These are phyloP conservation scores for Potamarius usumacintae DNA, from an alignment of 2,113 vertebrate species.

Conservation along the genomic window DNA sequence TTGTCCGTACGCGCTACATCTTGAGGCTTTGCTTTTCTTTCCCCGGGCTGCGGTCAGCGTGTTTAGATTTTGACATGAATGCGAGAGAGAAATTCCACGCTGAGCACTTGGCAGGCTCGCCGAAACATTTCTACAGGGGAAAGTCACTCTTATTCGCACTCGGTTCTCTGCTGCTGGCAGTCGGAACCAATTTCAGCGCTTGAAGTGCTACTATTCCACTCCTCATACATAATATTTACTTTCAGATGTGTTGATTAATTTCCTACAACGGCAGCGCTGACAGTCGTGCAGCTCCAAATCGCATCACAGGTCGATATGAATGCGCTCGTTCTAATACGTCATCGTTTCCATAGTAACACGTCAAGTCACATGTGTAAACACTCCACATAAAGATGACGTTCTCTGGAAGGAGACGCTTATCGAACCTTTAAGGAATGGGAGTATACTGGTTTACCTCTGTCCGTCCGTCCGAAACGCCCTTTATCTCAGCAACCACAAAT, in stretches of 20 bases:
- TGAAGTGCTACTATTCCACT: not conserved
- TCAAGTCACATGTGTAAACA: not conserved
- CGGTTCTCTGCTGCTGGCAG: not conserved
- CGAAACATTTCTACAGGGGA: not conserved
- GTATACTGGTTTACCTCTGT: too few species aligned
- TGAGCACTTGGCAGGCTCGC: constrained; percentile 1
- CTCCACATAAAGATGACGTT: not conserved
- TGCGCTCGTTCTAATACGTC: not conserved
- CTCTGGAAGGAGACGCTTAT: not conserved
- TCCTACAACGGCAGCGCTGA: not conserved
- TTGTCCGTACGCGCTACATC: not conserved
- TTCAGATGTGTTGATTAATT: too few species aligned
- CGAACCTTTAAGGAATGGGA: too few species aligned
- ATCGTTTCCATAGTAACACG: not conserved
- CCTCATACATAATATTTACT: too few species aligned
- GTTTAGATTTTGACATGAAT: constrained; percentile 1
- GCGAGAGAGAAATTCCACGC: constrained; percentile 2
- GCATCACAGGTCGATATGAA: too few species aligned
- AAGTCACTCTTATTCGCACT: not conserved
- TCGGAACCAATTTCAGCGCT: not conserved
- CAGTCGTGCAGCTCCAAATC: not conserved
- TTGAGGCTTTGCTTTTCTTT: not conserved
- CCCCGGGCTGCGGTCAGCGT: not conserved
- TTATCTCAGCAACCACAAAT: too few species aligned
- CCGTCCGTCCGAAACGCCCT: too few species aligned